These are phyloP conservation scores for Orcinus orca DNA, from an alignment of 2,113 vertebrate species.

Conservation along the genomic window DNA sequence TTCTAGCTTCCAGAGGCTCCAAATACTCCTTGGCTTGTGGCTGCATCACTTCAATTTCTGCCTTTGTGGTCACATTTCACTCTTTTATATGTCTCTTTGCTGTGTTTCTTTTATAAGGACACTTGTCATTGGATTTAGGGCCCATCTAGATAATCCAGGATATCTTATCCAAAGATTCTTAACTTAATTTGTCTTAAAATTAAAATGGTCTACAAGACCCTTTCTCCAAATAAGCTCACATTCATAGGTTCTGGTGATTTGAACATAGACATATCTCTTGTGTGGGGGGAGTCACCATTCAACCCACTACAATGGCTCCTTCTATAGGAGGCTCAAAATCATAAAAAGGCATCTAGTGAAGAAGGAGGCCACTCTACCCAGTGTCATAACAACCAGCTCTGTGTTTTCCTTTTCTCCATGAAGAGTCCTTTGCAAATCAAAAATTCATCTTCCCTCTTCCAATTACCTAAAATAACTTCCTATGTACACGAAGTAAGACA, in stretches of 20 bases:
- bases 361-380: neutral
- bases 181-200: neutral
- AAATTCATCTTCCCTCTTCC: neutral
- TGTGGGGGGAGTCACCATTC: neutral
- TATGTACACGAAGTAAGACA: neutral
- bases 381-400: neutral
- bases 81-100: neutral
- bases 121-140: neutral
- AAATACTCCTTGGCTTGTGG: neutral
- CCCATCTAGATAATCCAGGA: neutral
- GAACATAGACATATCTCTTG: neutral
- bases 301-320: fast-evolving
- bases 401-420: neutral
- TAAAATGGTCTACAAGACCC: neutral
- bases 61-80: neutral
- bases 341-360: neutral
- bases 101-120: neutral
- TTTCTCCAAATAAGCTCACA: neutral
- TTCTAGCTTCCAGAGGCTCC: neutral
- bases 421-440: neutral
- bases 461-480: neutral
- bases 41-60: neutral
- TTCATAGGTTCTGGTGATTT: neutral
- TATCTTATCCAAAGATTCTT: neutral
- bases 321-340: neutral